Evolutionary conservation across 2,113 vertebrate species (phyloP).

Genomic region (Equus quagga): DNA sequence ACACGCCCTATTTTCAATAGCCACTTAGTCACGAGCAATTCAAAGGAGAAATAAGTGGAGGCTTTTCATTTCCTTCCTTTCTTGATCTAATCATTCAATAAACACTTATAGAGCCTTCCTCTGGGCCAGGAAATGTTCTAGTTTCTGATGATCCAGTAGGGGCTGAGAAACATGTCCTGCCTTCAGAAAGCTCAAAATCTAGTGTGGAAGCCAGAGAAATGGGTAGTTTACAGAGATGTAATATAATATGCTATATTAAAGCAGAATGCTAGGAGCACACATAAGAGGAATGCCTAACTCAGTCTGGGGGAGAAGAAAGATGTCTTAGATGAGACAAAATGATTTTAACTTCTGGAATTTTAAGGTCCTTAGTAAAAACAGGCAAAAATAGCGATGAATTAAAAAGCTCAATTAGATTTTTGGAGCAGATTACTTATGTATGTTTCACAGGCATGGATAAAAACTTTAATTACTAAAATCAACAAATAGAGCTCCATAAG

Average conservation of each 20-base stretch:
- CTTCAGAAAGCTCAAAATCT: background rate
- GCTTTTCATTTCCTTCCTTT: background rate
- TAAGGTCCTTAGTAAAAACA: background rate
- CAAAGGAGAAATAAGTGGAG: background rate
- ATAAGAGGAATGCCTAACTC: background rate
- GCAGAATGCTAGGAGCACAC: rapidly evolving
- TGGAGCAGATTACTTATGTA: background rate
- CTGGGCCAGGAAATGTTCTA: background rate
- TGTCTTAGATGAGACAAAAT: background rate
- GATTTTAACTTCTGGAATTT: background rate
- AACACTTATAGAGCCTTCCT: background rate
- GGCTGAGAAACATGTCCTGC: background rate
- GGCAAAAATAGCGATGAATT: background rate
- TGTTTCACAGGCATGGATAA: background rate
- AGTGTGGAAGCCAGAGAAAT: background rate
- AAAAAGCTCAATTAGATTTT: background rate
- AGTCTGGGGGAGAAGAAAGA: background rate
- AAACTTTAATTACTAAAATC: background rate
- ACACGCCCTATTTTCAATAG: background rate
- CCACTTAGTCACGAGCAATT: background rate
- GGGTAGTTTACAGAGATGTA: background rate
- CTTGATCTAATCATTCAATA: background rate
- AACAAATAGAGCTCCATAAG: background rate
- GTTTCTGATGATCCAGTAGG: background rate
- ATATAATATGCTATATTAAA: background rate